These are phyloP conservation scores for Megaptera novaeangliae DNA, from an alignment of 2,113 vertebrate species.

Conservation along the genomic window DNA sequence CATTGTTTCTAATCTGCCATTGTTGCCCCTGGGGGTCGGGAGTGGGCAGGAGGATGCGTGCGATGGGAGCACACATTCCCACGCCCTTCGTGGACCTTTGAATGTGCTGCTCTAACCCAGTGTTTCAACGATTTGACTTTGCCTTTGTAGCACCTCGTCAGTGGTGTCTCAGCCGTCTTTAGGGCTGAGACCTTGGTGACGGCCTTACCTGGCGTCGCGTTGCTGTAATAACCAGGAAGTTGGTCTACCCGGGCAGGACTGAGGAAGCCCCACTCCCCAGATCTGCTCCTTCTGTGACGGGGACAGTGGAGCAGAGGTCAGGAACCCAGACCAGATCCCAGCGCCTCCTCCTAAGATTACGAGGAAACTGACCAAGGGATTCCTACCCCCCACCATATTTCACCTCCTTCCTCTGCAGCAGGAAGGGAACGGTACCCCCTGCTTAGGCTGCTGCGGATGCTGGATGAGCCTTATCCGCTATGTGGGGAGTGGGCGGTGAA, in stretches of 20 bases:
- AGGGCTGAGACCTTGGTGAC: neutral
- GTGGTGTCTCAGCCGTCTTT: neutral
- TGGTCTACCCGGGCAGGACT: neutral
- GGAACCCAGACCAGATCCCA: neutral
- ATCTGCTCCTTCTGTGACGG: neutral
- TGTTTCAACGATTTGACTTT: neutral
- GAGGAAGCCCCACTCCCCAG: neutral
- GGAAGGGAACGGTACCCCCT: neutral
- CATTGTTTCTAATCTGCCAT: neutral
- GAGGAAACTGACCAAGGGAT: neutral
- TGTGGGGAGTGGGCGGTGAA: neutral
- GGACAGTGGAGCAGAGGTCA: neutral
- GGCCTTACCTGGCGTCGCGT: neutral
- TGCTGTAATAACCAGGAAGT: neutral
- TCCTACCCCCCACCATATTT: neutral
- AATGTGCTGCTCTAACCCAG: neutral
- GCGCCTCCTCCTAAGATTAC: neutral
- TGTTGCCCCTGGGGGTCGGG: fast-evolving
- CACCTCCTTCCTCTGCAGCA: neutral
- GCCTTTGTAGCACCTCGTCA: neutral
- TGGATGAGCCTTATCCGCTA: neutral
- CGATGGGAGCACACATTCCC: fast-evolving
- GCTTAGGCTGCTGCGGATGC: fast-evolving
- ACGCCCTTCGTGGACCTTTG: neutral
- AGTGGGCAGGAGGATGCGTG: neutral